Evolutionary conservation across 2,797 vertebrate species (phyloP).

Genomic region (Thalassophryne amazonica): DNA sequence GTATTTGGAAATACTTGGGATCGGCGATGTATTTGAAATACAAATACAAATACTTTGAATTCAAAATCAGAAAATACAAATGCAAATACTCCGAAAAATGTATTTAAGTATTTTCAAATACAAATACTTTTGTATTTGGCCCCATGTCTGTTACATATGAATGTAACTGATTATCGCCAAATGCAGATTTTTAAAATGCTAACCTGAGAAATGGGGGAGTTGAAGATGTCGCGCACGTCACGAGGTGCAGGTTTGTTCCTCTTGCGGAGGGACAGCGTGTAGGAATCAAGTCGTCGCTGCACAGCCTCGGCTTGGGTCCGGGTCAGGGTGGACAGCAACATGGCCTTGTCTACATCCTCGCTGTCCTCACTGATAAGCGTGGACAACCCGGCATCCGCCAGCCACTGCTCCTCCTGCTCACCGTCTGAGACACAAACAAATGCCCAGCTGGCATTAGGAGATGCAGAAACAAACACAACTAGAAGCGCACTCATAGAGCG

Average conservation of each 20-base stretch:
- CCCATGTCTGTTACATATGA: no score
- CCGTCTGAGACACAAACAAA: conserved; percentile 68
- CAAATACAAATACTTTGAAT: no score
- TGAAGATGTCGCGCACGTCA: conserved; percentile 86
- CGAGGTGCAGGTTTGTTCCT: conserved; percentile 81
- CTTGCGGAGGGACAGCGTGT: conserved; percentile 80
- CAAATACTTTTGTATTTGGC: no score
- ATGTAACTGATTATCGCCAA: no score
- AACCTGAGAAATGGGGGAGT: conserved; percentile 66
- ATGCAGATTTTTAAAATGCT: conserved; percentile 1
- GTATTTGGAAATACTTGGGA: no score
- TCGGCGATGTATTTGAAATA: no score
- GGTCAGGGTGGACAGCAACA: conserved; percentile 88
- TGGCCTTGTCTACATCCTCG: conserved; percentile 76
- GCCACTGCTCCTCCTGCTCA: conserved; percentile 87
- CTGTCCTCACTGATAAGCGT: conserved; percentile 79
- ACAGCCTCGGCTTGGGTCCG: conserved; percentile 85
- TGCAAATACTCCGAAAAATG: no score
- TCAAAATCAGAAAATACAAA: no score
- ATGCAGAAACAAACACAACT: neutral
- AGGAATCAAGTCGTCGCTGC: conserved; percentile 83
- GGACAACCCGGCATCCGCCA: conserved; percentile 84
- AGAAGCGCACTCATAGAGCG: no score
- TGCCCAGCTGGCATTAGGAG: neutral
- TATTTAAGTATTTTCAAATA: no score